Conservation (phyloP, 2,888 invertebrate genomes). For the Xylota segnis region DNA sequence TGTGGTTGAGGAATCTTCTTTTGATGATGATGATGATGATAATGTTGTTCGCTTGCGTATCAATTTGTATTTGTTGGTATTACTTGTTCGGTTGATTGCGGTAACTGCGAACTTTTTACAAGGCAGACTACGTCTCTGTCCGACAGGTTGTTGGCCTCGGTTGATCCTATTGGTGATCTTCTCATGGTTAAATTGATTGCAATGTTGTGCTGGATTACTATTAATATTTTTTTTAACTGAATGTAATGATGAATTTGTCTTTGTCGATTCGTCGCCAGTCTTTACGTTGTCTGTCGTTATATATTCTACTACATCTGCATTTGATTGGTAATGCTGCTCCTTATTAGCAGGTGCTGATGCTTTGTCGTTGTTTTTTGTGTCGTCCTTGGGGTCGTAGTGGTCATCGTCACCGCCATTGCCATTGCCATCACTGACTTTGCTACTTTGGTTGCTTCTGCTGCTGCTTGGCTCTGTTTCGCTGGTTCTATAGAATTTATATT, state of each 20-base stretch:
- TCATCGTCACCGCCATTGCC: constrained; percentile 71
- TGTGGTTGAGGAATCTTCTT: constrained; percentile 3
- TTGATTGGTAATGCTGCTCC: constrained; percentile 41
- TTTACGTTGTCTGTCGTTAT: constrained; percentile 70
- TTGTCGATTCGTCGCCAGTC: constrained; percentile 75
- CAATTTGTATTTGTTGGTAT: constrained; percentile 56
- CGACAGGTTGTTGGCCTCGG: constrained; percentile 25
- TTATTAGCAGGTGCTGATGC: constrained; percentile 39
- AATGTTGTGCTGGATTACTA: constrained; percentile 30
- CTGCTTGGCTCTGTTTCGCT: constrained; percentile 50
- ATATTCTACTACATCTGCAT: constrained; percentile 38
- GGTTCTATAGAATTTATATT: constrained; percentile 68
- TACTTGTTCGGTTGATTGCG: constrained; percentile 19
- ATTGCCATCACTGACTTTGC: constrained; percentile 67
- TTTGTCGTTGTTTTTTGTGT: constrained; percentile 71
- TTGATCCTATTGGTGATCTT: constrained; percentile 40
- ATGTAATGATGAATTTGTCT: constrained; percentile 55
- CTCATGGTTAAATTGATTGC: constrained; percentile 29
- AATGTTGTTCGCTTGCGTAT: constrained; percentile 57
- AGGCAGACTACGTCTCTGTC: constrained; percentile 43
- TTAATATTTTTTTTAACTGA: constrained; percentile 38
- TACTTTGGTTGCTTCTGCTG: constrained; percentile 40
- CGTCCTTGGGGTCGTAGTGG: constrained; percentile 72
- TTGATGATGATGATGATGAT: constrained; percentile 22
- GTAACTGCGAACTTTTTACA: constrained; percentile 46